phyloP scores from a whole-genome alignment of 2,797 vertebrate genomes.

The Sphenodon punctatus region DNA sequence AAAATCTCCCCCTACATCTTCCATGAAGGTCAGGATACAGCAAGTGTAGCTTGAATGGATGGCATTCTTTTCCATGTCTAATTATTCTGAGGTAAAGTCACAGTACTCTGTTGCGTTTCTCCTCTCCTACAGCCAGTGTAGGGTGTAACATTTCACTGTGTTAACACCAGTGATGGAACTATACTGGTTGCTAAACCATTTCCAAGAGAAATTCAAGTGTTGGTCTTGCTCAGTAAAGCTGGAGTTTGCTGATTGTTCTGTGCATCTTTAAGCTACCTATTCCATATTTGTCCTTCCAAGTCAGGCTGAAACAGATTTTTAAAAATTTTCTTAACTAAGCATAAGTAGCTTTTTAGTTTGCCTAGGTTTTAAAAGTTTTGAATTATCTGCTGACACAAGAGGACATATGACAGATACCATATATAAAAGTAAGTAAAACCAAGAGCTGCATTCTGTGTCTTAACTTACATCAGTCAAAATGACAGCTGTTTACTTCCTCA shows the following conservation, averaged over 20 bases:
- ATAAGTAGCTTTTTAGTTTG: too few relatives aligned
- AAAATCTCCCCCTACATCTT: not conserved
- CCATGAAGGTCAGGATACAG: accelerated
- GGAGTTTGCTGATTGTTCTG: not conserved
- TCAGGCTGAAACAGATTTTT: too few relatives aligned
- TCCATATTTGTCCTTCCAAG: too few relatives aligned
- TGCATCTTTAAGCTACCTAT: too few relatives aligned
- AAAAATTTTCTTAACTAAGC: too few relatives aligned
- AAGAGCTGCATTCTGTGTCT: not conserved
- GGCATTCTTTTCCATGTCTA: not conserved
- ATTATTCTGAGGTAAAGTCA: not conserved
- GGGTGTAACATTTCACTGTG: too few relatives aligned
- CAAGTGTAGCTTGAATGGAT: not conserved
- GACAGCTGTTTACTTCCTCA: conserved; percentile 31
- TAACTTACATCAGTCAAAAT: not conserved
- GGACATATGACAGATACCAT: not conserved
- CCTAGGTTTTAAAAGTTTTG: not conserved
- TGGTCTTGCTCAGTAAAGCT: not conserved
- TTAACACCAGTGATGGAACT: too few relatives aligned
- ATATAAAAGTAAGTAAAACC: not conserved
- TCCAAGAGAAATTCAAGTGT: not conserved
- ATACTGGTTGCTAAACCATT: not conserved
- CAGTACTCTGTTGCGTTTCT: not conserved
- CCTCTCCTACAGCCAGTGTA: accelerated
- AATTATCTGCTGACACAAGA: not conserved